Conservation (phyloP, 2,797 vertebrate species). For the Sebastes vulpes region DNA sequence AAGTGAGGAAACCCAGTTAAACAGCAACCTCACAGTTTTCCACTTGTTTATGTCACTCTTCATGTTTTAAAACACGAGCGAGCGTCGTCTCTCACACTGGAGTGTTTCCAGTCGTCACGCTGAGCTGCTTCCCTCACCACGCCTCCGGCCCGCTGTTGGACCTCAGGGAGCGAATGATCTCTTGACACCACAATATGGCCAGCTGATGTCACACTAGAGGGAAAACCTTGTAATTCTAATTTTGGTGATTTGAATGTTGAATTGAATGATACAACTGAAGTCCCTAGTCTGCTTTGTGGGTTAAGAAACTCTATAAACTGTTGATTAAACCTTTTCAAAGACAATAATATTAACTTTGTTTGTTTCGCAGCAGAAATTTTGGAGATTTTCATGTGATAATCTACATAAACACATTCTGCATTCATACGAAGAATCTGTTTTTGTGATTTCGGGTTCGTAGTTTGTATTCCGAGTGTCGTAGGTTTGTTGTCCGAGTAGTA, state of each 20-base stretch:
- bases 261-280: neutral
- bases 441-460: no score
- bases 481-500: no score
- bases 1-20: slow-evolving; percentile 1
- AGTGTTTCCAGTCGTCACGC: slow-evolving; percentile 63
- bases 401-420: no score
- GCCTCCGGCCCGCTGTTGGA: slow-evolving; percentile 53
- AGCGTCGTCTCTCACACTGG: slow-evolving; percentile 34
- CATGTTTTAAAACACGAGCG: slow-evolving; percentile 8
- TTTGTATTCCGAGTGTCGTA: no score
- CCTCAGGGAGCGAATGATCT: slow-evolving; percentile 64
- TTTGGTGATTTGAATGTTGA: neutral
- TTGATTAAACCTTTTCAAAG: neutral
- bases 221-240: neutral
- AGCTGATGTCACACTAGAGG: slow-evolving; percentile 7
- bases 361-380: neutral
- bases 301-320: neutral
- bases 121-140: slow-evolving; percentile 67
- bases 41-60: neutral
- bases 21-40: neutral
- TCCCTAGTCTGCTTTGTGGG: neutral
- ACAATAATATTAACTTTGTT: neutral
- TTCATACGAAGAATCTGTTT: no score
- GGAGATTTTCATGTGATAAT: neutral
- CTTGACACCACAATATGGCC: slow-evolving; percentile 77